Percentiles rank a stretch among this genome's conserved stretches.
Conservation (phyloP, 2,888 invertebrate genomes). For the Anoplius nigerrimus region DNA sequence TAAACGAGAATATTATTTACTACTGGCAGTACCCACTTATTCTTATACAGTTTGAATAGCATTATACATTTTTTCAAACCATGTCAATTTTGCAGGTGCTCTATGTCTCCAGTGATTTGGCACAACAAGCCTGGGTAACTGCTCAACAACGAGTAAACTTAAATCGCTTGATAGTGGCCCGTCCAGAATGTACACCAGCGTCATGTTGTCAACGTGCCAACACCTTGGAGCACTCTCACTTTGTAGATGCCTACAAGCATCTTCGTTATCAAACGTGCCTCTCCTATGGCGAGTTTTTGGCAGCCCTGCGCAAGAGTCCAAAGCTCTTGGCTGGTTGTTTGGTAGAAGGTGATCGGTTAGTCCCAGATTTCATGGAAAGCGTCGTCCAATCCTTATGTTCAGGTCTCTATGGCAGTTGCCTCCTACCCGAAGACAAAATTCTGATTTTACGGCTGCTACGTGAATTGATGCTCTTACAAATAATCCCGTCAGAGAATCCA, state of each 20-base stretch:
- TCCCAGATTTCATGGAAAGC: constrained; percentile 74
- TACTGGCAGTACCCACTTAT: too few species aligned
- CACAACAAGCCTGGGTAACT: constrained; percentile 90
- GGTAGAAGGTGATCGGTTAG: constrained; percentile 80
- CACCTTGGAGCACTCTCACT: constrained; percentile 80
- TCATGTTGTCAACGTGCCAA: constrained; percentile 85
- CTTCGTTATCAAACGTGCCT: constrained; percentile 87
- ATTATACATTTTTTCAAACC: neutral
- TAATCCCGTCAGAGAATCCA: constrained; percentile 83
- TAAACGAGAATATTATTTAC: too few species aligned
- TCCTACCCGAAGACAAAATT: constrained; percentile 85
- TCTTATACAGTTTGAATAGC: too few species aligned
- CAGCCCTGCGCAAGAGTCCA: constrained; percentile 82
- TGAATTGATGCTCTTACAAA: constrained; percentile 84
- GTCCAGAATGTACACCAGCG: constrained; percentile 85
- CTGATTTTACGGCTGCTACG: constrained; percentile 81
- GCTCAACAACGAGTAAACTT: constrained; percentile 90
- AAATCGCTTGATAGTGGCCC: constrained; percentile 84
- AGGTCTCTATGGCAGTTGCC: constrained; percentile 84
- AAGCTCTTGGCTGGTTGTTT: constrained; percentile 83
- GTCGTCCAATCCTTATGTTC: constrained; percentile 79
- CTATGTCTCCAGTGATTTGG: constrained; percentile 78
- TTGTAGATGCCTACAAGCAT: constrained; percentile 89
- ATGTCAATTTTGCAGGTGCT: constrained; percentile 71
- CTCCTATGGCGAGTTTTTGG: constrained; percentile 83